Evolutionary conservation across 2,888 invertebrate species (phyloP).

Genomic region (Willowsia nigromaculata): DNA sequence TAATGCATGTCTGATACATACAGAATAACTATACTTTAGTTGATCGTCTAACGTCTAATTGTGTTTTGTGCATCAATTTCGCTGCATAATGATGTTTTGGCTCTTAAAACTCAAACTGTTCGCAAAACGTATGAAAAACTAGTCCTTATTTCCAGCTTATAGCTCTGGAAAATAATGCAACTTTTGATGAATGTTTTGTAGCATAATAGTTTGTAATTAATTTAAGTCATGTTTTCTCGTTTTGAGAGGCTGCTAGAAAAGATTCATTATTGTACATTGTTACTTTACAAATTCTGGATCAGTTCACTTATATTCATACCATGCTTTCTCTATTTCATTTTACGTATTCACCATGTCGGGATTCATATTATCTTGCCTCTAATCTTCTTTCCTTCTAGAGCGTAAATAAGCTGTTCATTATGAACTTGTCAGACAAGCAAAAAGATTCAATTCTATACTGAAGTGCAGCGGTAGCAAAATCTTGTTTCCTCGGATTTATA

Average conservation of each 20-base stretch:
- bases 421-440: not conserved
- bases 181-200: slow-evolving; percentile 50
- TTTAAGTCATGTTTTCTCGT: slow-evolving; percentile 56
- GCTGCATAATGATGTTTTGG: no score
- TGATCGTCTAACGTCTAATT: no score
- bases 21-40: no score
- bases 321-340: not conserved
- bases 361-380: not conserved
- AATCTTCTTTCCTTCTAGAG: not conserved
- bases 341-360: not conserved
- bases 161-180: not conserved
- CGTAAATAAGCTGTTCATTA: not conserved
- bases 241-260: not conserved
- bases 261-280: not conserved
- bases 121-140: no score
- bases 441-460: not conserved
- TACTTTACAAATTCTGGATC: not conserved
- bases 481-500: not conserved
- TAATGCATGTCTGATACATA: no score
- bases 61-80: no score
- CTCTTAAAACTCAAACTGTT: no score
- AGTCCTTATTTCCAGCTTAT: not conserved
- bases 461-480: not conserved
- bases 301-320: not conserved
- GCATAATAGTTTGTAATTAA: slow-evolving; percentile 55